A percentile compares a stretch with the other conserved stretches of the same genome.
These are phyloP conservation scores for Helarctos malayanus DNA, from an alignment of 2,797 vertebrate genomes.

Conservation along the genomic window DNA sequence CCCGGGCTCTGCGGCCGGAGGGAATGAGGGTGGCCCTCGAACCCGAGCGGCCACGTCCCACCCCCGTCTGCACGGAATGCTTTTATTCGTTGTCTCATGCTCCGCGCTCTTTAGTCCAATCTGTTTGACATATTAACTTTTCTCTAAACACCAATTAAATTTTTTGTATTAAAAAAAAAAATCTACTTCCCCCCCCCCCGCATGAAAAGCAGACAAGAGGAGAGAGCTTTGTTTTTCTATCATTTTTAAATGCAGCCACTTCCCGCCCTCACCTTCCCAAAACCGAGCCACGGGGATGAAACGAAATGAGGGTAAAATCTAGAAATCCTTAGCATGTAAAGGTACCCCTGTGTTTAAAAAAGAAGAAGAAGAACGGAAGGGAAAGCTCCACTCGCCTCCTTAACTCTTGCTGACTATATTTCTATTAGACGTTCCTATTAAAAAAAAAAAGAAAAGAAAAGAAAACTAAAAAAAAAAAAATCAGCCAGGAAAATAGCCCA, in stretches of 20 bases:
- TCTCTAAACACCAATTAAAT: background rate
- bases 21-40: background rate
- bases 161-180: background rate
- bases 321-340: background rate
- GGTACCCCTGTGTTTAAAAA: background rate
- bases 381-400: background rate
- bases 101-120: background rate
- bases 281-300: background rate
- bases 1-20: background rate
- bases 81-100: background rate
- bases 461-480: background rate
- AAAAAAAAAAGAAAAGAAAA: background rate
- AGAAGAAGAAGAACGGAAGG: background rate
- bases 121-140: conserved; percentile 70
- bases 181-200: rapidly evolving
- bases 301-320: background rate
- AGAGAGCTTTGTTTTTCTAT: background rate
- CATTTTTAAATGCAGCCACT: background rate
- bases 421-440: background rate
- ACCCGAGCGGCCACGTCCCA: background rate
- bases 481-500: background rate
- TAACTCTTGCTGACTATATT: background rate
- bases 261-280: background rate
- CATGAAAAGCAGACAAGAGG: background rate
- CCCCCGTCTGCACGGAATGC: background rate